Percentiles rank a stretch among this genome's conserved stretches.
phyloP scores from a whole-genome alignment of 2,113 vertebrate species.

The Thinocorus orbignyianus region DNA sequence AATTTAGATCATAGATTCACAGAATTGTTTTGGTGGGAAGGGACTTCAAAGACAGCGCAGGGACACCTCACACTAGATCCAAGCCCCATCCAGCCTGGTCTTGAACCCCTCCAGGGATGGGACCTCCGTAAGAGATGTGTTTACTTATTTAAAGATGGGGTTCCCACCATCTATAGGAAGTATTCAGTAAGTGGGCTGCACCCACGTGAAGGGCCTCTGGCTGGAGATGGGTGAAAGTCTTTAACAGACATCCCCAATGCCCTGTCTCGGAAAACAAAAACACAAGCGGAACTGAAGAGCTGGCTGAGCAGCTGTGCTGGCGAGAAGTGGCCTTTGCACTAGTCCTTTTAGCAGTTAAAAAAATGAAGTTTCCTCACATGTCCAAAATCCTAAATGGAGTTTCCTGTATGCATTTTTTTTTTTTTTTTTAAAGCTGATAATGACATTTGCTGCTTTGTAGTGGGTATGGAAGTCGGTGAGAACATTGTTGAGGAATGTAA shows the following conservation, averaged over 20 bases:
- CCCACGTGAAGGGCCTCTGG: background rate
- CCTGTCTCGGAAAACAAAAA: background rate
- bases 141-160: background rate
- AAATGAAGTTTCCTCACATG: background rate
- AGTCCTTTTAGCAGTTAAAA: background rate
- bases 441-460: background rate
- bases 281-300: background rate
- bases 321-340: background rate
- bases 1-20: background rate
- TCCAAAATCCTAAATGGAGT: background rate
- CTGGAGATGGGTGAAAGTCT: background rate
- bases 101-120: background rate
- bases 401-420: background rate
- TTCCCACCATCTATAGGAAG: background rate
- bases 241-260: background rate
- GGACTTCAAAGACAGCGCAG: background rate
- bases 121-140: background rate
- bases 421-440: background rate
- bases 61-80: background rate
- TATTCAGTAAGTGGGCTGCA: background rate
- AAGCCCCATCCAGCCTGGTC: background rate
- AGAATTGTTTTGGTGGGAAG: background rate
- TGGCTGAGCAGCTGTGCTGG: background rate
- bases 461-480: background rate
- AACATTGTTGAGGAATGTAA: background rate